A percentile compares a stretch with the other conserved stretches of the same genome.
These are phyloP conservation scores for Dicentrarchus labrax DNA, from an alignment of 2,113 vertebrate species.

Conservation along the genomic window DNA sequence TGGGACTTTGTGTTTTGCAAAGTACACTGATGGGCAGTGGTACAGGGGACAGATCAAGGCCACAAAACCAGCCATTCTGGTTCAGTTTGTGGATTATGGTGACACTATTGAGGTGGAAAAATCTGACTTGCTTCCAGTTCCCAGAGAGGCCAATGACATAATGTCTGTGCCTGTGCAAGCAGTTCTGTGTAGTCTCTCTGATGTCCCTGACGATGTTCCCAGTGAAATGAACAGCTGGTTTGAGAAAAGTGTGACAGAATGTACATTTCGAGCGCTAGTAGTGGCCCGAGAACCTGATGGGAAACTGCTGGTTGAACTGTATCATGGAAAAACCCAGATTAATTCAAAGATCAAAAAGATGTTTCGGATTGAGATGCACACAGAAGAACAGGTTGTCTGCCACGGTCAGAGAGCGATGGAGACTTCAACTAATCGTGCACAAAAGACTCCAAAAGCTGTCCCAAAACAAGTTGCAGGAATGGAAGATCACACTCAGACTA, in stretches of 20 bases:
- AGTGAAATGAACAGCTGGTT: constrained; percentile 88
- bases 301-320: constrained; percentile 90
- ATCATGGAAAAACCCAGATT: constrained; percentile 86
- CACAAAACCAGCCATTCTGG: constrained; percentile 75
- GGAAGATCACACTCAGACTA: constrained; percentile 2
- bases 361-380: constrained; percentile 70
- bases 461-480: constrained; percentile 6
- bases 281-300: constrained; percentile 91
- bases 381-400: constrained; percentile 27
- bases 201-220: constrained; percentile 81
- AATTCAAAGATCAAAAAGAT: constrained; percentile 88
- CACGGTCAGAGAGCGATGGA: constrained; percentile 37
- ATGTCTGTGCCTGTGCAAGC: constrained; percentile 93
- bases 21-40: constrained; percentile 90
- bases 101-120: constrained; percentile 84
- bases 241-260: constrained; percentile 82
- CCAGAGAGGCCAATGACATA: constrained; percentile 87
- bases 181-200: constrained; percentile 89
- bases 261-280: constrained; percentile 85
- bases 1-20: constrained; percentile 91
- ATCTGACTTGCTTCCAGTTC: constrained; percentile 87
- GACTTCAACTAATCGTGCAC: neutral
- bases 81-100: constrained; percentile 97
- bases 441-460: neutral
- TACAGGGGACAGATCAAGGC: constrained; percentile 88